Conservation (phyloP, 92 coral and sea anemone species). For the Porites cylindrica region DNA sequence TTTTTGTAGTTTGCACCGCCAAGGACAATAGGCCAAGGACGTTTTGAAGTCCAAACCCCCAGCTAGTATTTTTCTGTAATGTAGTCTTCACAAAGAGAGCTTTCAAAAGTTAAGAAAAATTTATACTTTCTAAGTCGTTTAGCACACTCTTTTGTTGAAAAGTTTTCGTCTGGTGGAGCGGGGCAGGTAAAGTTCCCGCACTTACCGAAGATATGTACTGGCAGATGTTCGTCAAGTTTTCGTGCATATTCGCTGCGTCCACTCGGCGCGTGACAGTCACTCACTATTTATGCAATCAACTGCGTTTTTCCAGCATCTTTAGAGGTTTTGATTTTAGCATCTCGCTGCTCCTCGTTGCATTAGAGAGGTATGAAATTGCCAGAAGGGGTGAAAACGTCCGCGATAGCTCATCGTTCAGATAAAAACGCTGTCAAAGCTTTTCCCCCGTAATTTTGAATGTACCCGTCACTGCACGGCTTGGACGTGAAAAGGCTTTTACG, state of each 20-base stretch:
- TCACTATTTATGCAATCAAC: not conserved
- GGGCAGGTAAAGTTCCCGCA: constrained; percentile 51
- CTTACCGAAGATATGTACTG: constrained; percentile 55
- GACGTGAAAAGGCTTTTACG: no score
- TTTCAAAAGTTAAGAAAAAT: no score
- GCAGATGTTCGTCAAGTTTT: constrained; percentile 36
- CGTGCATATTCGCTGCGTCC: constrained; percentile 12
- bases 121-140: no score
- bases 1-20: constrained; percentile 39
- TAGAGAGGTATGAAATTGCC: constrained; percentile 57
- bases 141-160: no score
- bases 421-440: constrained; percentile 24
- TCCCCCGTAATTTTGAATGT: constrained; percentile 41
- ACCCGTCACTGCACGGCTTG: constrained; percentile 51
- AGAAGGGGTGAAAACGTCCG: constrained; percentile 65
- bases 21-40: constrained; percentile 35
- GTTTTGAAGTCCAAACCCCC: constrained; percentile 32
- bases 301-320: constrained; percentile 28
- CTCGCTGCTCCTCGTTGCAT: constrained; percentile 17
- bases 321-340: not conserved
- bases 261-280: no score
- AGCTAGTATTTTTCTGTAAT: constrained; percentile 53
- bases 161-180: no score
- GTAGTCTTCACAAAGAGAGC: constrained; percentile 7
- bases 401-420: constrained; percentile 75